Base-by-base conservation (phyloP, 2,113 vertebrate genomes). In the Anarhynchus alexandrinus region DNA sequence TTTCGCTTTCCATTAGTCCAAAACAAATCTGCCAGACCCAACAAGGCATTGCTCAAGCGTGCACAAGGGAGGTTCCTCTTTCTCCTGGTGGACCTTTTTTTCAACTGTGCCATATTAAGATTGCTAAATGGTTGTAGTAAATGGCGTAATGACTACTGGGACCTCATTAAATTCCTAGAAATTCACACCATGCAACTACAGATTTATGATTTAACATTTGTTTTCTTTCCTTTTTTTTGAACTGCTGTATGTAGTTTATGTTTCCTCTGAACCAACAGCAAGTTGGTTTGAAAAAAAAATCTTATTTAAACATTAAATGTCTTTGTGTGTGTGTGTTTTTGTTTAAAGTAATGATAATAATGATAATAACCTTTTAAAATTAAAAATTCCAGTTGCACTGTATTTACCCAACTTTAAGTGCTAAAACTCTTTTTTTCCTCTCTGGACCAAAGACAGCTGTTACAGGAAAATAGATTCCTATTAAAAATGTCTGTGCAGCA, bases 11-110 rank as follows among this genome's bases (percentile, higher is more conserved):
- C 17, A 4, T 45, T 66, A 67, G 9, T 21, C 54, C 17, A 64
- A 90, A 59, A 22, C 10, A 69, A 81, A 86, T 16, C 9, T 70
- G 14, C 15, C 34, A 73, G 58, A 77, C 5, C 3, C 43, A 36
- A 4, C 43, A 61, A 88, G 16, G 10, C 7, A 21, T 18, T 38
- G 7, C n/a, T 76, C 19, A 52, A 19, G 19, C 0, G 0, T 34
- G 30, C 30, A 25, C 12, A 27, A 43, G 8, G 32, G 22, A 76
- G 15, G 23, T 55, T 65, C 12, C 2, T 67, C 15, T 73, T 80
- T 57, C 30, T 86, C 23, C 34, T 40, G 5, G 4, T 30, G 7
- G 19, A 76, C 64, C 1, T 8, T 49, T 54, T 65, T 76, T 59
- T 23, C 8, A 40, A 6, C 30, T 47, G 9, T 69, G 10, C 4